Conservation (phyloP, 2,888 invertebrate genomes). For the Eupeodes latifasciatus region DNA sequence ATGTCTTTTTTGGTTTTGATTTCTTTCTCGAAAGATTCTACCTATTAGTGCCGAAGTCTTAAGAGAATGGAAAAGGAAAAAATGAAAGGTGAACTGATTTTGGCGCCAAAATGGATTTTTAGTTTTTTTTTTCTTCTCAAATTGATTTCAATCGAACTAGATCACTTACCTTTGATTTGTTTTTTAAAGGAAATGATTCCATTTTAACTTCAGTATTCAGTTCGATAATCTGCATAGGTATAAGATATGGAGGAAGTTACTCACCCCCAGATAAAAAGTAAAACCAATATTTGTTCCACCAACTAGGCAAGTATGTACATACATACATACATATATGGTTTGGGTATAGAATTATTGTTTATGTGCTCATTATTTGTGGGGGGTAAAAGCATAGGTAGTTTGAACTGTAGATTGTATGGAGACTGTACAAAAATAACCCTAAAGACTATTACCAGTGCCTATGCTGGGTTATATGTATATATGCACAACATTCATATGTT, state of each 20-base stretch:
- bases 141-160: too few species aligned
- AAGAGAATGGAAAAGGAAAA: not conserved
- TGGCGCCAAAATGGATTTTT: conserved; percentile 49
- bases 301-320: too few species aligned
- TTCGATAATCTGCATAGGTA: too few species aligned
- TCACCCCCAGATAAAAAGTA: not conserved
- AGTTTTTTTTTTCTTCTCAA: not conserved
- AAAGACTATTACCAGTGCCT: not conserved
- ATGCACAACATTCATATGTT: too few species aligned
- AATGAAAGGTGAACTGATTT: conserved; percentile 23
- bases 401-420: not conserved
- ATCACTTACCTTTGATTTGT: too few species aligned
- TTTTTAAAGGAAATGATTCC: too few species aligned
- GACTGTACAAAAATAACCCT: conserved; percentile 15
- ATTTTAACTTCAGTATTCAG: too few species aligned
- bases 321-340: too few species aligned
- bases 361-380: not conserved
- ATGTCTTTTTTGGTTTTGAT: not conserved
- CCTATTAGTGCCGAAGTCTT: not conserved
- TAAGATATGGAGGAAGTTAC: not conserved
- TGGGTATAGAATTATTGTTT: not conserved
- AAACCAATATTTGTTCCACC: too few species aligned
- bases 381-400: not conserved
- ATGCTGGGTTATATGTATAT: not conserved
- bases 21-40: not conserved